Percentiles rank a stretch among this genome's conserved stretches.
Conservation (phyloP, 2,797 vertebrate genomes). For the Onychomys torridus region DNA sequence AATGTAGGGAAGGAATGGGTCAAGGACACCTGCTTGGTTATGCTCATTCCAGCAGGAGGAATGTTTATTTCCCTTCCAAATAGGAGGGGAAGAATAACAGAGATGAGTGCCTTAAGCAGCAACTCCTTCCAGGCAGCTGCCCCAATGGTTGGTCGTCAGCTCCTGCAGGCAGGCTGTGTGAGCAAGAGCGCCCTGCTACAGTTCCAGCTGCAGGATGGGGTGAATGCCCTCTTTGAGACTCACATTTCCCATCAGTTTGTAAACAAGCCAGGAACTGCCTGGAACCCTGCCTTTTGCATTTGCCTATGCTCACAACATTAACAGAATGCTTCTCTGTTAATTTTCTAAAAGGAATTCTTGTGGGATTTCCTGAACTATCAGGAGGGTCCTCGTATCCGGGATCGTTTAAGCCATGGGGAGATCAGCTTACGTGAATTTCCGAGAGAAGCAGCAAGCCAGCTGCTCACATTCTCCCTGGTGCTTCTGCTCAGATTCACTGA, state of each 20-base stretch:
- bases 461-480: slow-evolving; percentile 85
- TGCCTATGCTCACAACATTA: neutral
- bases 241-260: neutral
- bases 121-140: neutral
- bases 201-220: accelerated
- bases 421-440: slow-evolving; percentile 85
- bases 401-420: slow-evolving; percentile 90
- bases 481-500: slow-evolving; percentile 83
- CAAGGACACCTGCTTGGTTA: too few relatives aligned
- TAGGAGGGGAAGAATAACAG: neutral
- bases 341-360: slow-evolving; percentile 88
- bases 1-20: neutral
- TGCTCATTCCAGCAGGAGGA: neutral
- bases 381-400: slow-evolving; percentile 89
- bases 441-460: slow-evolving; percentile 81
- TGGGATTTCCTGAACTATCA: slow-evolving; percentile 90
- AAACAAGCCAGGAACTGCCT: accelerated
- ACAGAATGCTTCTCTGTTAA: neutral
- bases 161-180: neutral
- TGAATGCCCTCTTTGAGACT: neutral
- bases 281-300: neutral
- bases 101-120: too few relatives aligned
- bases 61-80: neutral
- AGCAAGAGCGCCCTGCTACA: neutral
- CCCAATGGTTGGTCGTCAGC: too few relatives aligned